Conservation (phyloP, 2,888 invertebrate genomes). For the Drosophila tanythrix region DNA sequence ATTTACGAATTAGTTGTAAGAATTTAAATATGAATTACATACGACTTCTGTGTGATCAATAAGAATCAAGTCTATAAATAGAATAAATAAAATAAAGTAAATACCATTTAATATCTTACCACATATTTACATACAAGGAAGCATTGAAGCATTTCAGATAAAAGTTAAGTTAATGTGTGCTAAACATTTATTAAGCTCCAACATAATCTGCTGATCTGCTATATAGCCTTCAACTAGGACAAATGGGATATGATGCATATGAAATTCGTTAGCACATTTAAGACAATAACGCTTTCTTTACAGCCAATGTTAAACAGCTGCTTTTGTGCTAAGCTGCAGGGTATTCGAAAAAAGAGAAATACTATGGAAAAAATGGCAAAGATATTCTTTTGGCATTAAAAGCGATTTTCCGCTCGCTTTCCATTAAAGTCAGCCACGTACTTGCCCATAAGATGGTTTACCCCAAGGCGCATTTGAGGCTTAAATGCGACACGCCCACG, state of each 20-base stretch:
- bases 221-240: not conserved
- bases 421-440: conserved; percentile 75
- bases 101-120: not conserved
- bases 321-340: conserved; percentile 20
- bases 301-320: conserved; percentile 11
- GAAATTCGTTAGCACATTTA: conserved; percentile 11
- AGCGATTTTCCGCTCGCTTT: conserved; percentile 78
- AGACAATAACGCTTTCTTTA: conserved; percentile 10
- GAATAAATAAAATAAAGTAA: not conserved
- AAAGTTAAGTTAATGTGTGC: not conserved
- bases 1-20: not conserved
- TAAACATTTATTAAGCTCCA: not conserved
- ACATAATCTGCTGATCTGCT: not conserved
- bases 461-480: conserved; percentile 76
- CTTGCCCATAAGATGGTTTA: conserved; percentile 64
- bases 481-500: conserved; percentile 76
- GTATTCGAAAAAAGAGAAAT: conserved; percentile 23
- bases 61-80: not conserved
- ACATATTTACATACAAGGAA: too few species aligned
- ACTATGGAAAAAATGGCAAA: conserved; percentile 11
- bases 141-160: not conserved
- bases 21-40: not conserved
- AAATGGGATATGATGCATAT: not conserved
- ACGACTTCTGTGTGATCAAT: not conserved
- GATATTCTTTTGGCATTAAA: conserved; percentile 69